These are phyloP conservation scores for Nezara viridula DNA, from an alignment of 2,888 invertebrate species.

Conservation along the genomic window DNA sequence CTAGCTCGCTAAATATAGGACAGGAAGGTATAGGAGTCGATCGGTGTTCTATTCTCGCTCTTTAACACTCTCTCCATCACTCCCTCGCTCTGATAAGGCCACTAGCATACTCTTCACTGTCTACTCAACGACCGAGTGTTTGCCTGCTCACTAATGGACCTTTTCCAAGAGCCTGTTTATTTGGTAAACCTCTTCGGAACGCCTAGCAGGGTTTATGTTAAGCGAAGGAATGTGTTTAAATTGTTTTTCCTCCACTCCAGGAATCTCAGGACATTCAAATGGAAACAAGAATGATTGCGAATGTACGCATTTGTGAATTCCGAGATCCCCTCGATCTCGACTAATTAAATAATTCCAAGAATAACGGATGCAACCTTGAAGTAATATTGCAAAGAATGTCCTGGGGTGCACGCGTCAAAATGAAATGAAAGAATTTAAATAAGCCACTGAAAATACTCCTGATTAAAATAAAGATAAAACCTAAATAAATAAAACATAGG, in stretches of 20 bases:
- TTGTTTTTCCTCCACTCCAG: background rate
- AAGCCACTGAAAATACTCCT: too few species aligned
- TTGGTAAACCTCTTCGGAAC: background rate
- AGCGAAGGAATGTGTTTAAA: background rate
- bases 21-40: background rate
- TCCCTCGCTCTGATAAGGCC: slow-evolving; percentile 15
- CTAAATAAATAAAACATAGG: too few species aligned
- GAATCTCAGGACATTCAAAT: background rate
- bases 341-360: too few species aligned
- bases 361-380: too few species aligned
- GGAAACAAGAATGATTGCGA: background rate
- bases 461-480: too few species aligned
- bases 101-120: background rate
- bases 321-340: background rate
- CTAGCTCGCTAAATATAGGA: background rate
- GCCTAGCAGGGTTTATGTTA: background rate
- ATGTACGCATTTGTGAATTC: background rate
- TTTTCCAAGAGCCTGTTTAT: slow-evolving; percentile 10
- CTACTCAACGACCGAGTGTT: background rate
- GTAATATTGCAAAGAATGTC: too few species aligned
- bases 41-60: background rate
- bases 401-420: too few species aligned
- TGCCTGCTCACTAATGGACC: background rate
- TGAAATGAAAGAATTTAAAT: too few species aligned
- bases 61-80: slow-evolving; percentile 16